Evolutionary conservation across 2,113 vertebrate genomes (phyloP).

Genomic region (Pituophis catenifer): DNA sequence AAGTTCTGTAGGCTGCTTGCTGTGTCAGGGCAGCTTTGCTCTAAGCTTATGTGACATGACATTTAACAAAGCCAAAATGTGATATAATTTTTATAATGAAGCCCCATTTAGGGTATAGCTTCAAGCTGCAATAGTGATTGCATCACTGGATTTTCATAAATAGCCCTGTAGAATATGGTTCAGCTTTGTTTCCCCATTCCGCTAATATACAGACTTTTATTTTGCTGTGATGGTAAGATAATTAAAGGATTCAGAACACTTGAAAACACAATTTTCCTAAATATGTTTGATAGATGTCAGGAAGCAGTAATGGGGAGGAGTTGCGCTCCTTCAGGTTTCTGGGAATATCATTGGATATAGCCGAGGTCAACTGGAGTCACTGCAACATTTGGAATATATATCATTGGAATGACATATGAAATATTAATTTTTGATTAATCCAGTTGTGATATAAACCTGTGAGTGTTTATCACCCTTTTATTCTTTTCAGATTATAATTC

Average conservation of each 20-base stretch:
- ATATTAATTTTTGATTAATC: not conserved
- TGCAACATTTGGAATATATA: not conserved
- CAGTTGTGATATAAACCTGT: not conserved
- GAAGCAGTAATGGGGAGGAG: not conserved
- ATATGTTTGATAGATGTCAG: not conserved
- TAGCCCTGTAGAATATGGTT: not conserved
- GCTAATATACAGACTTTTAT: not conserved
- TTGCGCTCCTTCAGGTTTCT: not conserved
- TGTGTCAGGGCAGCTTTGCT: not conserved
- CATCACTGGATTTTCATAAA: not conserved
- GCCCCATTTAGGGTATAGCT: not conserved
- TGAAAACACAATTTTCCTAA: not conserved
- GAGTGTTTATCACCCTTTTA: not conserved
- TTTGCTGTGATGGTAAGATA: not conserved
- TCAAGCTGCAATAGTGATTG: not conserved
- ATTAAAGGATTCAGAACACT: not conserved
- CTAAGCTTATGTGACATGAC: not conserved
- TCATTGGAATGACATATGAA: not conserved
- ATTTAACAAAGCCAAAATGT: not conserved
- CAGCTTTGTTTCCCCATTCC: not conserved
- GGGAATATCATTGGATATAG: not conserved
- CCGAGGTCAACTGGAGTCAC: not conserved
- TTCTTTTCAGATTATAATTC: not conserved
- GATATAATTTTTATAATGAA: not conserved
- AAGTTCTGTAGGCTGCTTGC: not conserved